Conservation (phyloP, 2,888 invertebrate genomes). For the Carpatolechia fugitivella region DNA sequence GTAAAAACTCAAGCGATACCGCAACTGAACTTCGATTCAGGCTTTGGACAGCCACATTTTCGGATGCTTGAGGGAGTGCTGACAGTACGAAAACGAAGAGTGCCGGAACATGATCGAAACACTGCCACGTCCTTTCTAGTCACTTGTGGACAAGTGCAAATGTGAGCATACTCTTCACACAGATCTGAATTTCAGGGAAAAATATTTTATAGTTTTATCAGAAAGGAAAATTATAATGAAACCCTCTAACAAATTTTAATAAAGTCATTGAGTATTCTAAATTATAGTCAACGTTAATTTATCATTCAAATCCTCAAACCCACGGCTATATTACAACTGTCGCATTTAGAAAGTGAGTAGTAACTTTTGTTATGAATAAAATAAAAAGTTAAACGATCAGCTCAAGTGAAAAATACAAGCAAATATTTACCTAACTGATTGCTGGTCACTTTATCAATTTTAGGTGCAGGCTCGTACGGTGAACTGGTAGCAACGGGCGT, state of each 20-base stretch:
- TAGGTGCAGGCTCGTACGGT: background rate
- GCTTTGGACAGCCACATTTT: conserved; percentile 26
- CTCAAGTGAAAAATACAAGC: background rate
- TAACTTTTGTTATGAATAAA: too few relatives aligned
- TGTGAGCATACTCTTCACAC: conserved; percentile 5
- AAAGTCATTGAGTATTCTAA: too few relatives aligned
- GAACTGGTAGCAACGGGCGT: background rate
- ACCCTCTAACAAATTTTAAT: too few relatives aligned
- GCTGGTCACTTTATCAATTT: background rate
- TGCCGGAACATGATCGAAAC: conserved; percentile 44
- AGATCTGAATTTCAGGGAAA: background rate
- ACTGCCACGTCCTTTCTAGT: conserved; percentile 28
- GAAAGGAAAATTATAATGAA: too few relatives aligned
- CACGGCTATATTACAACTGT: too few relatives aligned
- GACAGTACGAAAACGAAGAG: conserved; percentile 33
- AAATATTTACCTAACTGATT: conserved; percentile 4
- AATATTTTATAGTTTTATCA: too few relatives aligned
- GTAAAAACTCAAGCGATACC: background rate
- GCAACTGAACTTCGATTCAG: background rate
- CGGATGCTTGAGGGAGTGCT: conserved; percentile 21
- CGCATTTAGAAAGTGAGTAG: too few relatives aligned
- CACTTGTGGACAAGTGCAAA: conserved; percentile 26
- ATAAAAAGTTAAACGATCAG: background rate
- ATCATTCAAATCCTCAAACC: too few relatives aligned
- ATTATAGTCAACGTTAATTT: too few relatives aligned